Evolutionary conservation across 2,113 vertebrate species (phyloP), one percentile per base, ranked within the genome.

Genomic region (Pteruthius melanotis): DNA sequence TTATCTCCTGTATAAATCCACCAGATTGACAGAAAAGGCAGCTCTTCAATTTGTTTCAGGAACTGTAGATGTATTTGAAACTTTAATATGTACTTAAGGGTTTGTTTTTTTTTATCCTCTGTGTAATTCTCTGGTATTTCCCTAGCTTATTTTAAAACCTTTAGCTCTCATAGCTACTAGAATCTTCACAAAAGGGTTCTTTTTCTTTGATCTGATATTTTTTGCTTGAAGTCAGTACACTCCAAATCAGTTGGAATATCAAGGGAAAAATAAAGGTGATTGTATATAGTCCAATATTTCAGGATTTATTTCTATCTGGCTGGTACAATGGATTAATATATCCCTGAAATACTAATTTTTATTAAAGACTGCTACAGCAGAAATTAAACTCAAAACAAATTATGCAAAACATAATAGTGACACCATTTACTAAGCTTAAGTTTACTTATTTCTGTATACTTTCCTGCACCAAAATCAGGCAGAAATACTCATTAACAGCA

Each of bases 111-210:
- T 82, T 75, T 64, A 40, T 53, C 17, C 9, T 84, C 33, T 61
- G 4, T 66, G 4, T 64, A 89, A 64, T 68, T 54, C 47, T 68
- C 28, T 68, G 10, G 13, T 71, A 76, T 76, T 84, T 78, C 27
- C 16, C 31, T 60, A 45, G 19, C 2, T 23, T 17, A 44, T 72
- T 31, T 22, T 10, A 68, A 72, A 91, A 33, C 5, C 0, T 0
- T 18, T 59, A 50, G 2, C 5, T 82, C 22, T 40, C 39, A 68
- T 30, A 89, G 66, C 53, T 53, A 40, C 33, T 5, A n/a, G 15
- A 83, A 77, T 52, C 30, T 89, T 83, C 17, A 59, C 15, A 70
- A 78, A 87, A 5, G 6, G 0, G 0, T 1, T 28, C 18, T 57
- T 81, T 50, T 37, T 1, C 20, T 94, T 83, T 35, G 9, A 4